These are phyloP conservation scores for Acromyrmex charruanus DNA, from an alignment of 1,140 invertebrate genomes.

Conservation along the genomic window DNA sequence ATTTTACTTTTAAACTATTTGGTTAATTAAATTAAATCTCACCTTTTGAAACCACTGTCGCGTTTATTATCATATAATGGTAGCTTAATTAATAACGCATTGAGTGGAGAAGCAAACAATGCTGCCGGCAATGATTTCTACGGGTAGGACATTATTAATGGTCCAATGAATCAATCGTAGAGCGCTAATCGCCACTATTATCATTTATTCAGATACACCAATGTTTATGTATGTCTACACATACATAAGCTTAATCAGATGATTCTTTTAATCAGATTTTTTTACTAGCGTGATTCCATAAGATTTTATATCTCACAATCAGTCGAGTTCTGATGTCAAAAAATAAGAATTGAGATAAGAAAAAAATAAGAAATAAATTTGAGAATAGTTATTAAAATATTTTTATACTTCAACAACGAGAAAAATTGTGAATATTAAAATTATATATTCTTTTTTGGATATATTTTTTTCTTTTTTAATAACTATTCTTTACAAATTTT, in stretches of 20 bases:
- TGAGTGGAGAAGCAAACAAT: not conserved
- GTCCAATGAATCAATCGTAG: conserved; percentile 34
- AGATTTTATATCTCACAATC: not conserved
- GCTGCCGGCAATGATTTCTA: conserved; percentile 23
- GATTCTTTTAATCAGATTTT: not conserved
- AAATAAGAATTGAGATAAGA: not conserved
- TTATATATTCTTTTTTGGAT: too few relatives aligned
- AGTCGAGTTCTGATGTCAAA: not conserved
- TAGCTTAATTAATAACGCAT: conserved; percentile 32
- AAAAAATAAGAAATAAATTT: not conserved
- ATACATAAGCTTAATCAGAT: not conserved
- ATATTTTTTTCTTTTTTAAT: too few relatives aligned
- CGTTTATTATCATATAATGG: conserved; percentile 25
- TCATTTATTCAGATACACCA: not conserved
- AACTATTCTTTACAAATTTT: too few relatives aligned
- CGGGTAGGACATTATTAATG: conserved; percentile 41
- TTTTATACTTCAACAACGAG: too few relatives aligned
- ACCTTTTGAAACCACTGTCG: not conserved
- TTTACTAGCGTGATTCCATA: not conserved
- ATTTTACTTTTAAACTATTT: not conserved
- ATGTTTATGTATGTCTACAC: not conserved
- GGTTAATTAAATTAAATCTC: not conserved
- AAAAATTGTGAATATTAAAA: too few relatives aligned
- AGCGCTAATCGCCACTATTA: not conserved
- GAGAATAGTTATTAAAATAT: not conserved